phyloP scores from a whole-genome alignment of 2,113 vertebrate genomes.

The Calypte anna region DNA sequence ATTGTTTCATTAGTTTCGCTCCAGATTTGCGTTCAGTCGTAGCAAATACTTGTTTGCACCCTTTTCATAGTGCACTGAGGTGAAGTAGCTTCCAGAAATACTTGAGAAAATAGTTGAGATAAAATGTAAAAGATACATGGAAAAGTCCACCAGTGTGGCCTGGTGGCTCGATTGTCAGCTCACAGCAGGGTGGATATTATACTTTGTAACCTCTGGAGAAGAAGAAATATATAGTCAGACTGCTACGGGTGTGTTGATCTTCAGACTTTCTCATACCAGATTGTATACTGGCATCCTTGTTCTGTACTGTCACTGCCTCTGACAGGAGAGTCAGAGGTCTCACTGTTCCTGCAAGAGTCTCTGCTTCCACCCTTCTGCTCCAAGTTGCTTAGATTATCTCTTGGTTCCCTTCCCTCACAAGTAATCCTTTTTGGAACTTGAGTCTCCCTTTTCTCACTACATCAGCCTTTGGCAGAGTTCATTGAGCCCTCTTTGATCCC shows the following conservation, averaged over 20 bases:
- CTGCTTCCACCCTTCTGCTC: background rate
- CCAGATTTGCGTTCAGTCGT: background rate
- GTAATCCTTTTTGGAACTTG: background rate
- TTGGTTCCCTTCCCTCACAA: background rate
- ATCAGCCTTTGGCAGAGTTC: background rate
- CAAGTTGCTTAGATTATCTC: background rate
- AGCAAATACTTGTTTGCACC: background rate
- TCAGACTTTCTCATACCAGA: background rate
- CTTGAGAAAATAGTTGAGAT: background rate
- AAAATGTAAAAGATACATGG: background rate
- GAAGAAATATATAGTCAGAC: background rate
- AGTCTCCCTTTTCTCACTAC: background rate
- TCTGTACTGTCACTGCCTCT: background rate
- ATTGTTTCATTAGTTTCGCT: background rate
- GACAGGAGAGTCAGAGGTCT: background rate
- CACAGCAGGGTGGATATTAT: background rate
- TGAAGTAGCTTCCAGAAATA: background rate
- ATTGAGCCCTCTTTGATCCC: background rate
- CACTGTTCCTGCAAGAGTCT: background rate
- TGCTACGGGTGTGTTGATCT: background rate
- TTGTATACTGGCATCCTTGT: background rate
- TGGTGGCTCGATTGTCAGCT: background rate
- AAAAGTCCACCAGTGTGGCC: background rate
- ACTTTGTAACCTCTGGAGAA: background rate
- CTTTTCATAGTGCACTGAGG: background rate